Conservation (phyloP, 2,888 invertebrate species). For the Entomobrya multifasciata region DNA sequence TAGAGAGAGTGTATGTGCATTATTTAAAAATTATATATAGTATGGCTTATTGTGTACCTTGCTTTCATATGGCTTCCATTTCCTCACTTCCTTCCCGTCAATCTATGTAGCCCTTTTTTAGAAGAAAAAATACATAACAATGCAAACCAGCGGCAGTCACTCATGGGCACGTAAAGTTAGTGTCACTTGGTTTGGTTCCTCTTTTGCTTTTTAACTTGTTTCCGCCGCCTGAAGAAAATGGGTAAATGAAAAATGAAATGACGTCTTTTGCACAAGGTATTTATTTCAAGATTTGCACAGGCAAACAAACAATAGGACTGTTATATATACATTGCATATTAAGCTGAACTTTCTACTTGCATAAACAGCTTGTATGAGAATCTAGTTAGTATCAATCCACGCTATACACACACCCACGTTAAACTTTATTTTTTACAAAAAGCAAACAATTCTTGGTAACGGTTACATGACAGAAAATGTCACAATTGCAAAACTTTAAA, state of each 20-base stretch:
- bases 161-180: background rate
- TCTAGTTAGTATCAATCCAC: too few species aligned
- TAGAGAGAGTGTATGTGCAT: background rate
- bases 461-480: background rate
- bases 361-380: too few species aligned
- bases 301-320: background rate
- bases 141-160: conserved; percentile 9
- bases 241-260: background rate
- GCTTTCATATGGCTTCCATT: conserved; percentile 61
- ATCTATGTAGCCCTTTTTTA: conserved; percentile 51
- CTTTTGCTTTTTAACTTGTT: conserved; percentile 1
- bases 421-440: too few species aligned
- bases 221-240: conserved; percentile 14
- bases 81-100: conserved; percentile 63
- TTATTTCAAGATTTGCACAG: background rate
- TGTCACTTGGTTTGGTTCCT: conserved; percentile 30
- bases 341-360: too few species aligned
- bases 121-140: conserved; percentile 13
- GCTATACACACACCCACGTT: too few species aligned
- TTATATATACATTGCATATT: background rate
- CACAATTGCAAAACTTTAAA: background rate
- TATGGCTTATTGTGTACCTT: conserved; percentile 46
- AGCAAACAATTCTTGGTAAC: too few species aligned
- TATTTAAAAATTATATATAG: background rate
- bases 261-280: conserved; percentile 14